Evolutionary conservation across 2,797 vertebrate genomes (phyloP), one percentile per base, ranked within the genome.

Genomic region (Hylomyscus alleni): DNA sequence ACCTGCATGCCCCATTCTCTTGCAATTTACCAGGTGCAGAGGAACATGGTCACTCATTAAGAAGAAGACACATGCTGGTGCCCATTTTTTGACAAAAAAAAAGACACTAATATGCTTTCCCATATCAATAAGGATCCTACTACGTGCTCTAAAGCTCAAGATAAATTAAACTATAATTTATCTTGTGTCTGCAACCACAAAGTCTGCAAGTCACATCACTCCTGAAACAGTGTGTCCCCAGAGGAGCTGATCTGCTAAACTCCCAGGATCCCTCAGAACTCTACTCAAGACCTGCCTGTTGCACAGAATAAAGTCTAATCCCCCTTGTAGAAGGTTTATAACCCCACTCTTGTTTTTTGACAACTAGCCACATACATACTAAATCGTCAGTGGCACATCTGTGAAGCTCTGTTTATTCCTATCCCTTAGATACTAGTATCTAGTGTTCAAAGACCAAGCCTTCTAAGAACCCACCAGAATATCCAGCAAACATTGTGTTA

Each of bases 61-160:
- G 24, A 82, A 29, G 52, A 65, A 11, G 44, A 87, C 29, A 40
- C 67, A 72, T 8, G 52, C 44, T 58, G 77, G 15, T 67, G 76
- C 58, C 56, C 78, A 87, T 75, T 91, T 22, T 82, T 87, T 62
- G 11, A 34, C 34, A 83, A 96, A 54, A 54, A 50, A 96, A 97
- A 22, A 14, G 67, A 19, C 34, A n/a, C 52, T 31, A 90, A 56
- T 24, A 4, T 17, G n/a, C 40, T 89, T 93, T 89, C 56, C 76
- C 37, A n/a, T 44, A 54, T 47, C 7, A 58, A 37, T 93, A 58
- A 94, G 67, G 72, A 56, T 83, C 20, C 9, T 29, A 29, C 2
- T 0, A 47, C 89, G 65, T 65, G 76, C 47, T 65, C 91, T 88
- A 29, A 90, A 96, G 94, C 84, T 60, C 37, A 85, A 86, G 81